Evolutionary conservation across 2,888 invertebrate species (phyloP).

Genomic region (Heterodera filipjevi): DNA sequence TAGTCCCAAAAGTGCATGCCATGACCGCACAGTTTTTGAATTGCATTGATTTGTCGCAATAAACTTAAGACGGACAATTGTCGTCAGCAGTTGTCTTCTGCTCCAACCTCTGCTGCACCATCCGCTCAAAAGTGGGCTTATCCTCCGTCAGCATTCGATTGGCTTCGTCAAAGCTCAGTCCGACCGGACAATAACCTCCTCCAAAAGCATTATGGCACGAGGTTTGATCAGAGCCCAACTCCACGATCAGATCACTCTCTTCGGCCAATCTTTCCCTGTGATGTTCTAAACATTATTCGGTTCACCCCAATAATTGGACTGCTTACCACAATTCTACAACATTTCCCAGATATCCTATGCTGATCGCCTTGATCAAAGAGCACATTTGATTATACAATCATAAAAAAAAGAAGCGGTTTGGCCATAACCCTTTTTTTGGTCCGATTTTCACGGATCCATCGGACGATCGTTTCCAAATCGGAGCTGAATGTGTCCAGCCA

Average conservation of each 20-base stretch:
- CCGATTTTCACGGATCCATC: slow-evolving; percentile 53
- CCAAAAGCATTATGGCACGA: slow-evolving; percentile 72
- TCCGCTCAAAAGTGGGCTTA: slow-evolving; percentile 68
- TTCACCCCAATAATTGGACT: neutral
- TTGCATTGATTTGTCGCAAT: slow-evolving; percentile 71
- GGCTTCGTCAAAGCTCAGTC: slow-evolving; percentile 69
- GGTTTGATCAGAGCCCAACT: slow-evolving; percentile 73
- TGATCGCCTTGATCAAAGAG: slow-evolving; percentile 64
- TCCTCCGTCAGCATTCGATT: slow-evolving; percentile 69
- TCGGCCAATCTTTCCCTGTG: slow-evolving; percentile 70
- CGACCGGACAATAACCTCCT: slow-evolving; percentile 72
- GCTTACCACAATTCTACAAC: slow-evolving; percentile 70
- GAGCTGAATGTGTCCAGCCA: slow-evolving; percentile 70
- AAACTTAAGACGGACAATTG: slow-evolving; percentile 66
- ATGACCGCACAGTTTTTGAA: slow-evolving; percentile 68
- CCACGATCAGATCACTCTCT: slow-evolving; percentile 70
- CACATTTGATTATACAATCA: neutral
- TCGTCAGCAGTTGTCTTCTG: neutral
- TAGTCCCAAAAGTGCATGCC: slow-evolving; percentile 74
- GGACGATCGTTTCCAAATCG: slow-evolving; percentile 65
- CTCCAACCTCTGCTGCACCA: slow-evolving; percentile 70
- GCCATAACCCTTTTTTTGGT: neutral
- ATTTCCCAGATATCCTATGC: slow-evolving; percentile 72
- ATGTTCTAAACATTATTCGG: neutral
- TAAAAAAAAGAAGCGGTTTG: neutral